Evolutionary conservation across 2,888 invertebrate species (phyloP).

Genomic region (Parnassius orleans): DNA sequence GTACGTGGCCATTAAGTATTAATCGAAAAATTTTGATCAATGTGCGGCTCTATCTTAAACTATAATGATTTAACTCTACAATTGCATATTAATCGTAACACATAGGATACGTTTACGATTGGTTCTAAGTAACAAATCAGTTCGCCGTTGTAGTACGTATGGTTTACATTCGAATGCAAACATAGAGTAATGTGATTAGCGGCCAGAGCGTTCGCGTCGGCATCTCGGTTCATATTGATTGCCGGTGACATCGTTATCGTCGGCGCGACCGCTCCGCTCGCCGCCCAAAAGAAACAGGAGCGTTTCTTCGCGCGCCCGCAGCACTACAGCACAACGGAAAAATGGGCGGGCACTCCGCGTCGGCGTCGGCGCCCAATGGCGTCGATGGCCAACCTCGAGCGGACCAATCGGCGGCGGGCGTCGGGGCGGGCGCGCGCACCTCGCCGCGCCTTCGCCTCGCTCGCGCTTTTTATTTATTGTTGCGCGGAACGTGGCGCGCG

Average conservation of each 20-base stretch:
- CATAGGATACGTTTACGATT: slow-evolving; percentile 11
- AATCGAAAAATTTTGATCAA: slow-evolving; percentile 3
- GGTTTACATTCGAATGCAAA: slow-evolving; percentile 25
- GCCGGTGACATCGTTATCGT: slow-evolving; percentile 84
- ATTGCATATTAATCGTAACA: slow-evolving; percentile 14
- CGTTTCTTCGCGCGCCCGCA: slow-evolving; percentile 79
- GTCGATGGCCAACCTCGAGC: slow-evolving; percentile 43
- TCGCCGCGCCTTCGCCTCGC: slow-evolving; percentile 79
- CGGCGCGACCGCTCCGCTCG: slow-evolving; percentile 68
- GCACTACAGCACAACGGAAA: slow-evolving; percentile 76
- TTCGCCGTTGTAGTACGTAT: slow-evolving; percentile 3
- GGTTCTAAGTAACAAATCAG: slow-evolving; percentile 1
- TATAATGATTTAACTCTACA: not conserved
- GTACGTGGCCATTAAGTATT: slow-evolving; percentile 1
- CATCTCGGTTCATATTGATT: slow-evolving; percentile 82
- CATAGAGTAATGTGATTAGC: slow-evolving; percentile 21
- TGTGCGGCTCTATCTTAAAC: slow-evolving; percentile 2
- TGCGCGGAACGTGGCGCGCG: slow-evolving; percentile 85
- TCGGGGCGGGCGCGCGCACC: slow-evolving; percentile 75
- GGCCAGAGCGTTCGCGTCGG: slow-evolving; percentile 38
- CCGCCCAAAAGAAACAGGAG: slow-evolving; percentile 82
- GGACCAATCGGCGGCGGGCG: slow-evolving; percentile 69
- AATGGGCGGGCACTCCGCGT: slow-evolving; percentile 74
- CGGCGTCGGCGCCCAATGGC: slow-evolving; percentile 61
- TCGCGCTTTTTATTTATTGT: slow-evolving; percentile 87